These are phyloP conservation scores for Trichopoda pennipes DNA, from an alignment of 2,888 invertebrate species.

Conservation along the genomic window DNA sequence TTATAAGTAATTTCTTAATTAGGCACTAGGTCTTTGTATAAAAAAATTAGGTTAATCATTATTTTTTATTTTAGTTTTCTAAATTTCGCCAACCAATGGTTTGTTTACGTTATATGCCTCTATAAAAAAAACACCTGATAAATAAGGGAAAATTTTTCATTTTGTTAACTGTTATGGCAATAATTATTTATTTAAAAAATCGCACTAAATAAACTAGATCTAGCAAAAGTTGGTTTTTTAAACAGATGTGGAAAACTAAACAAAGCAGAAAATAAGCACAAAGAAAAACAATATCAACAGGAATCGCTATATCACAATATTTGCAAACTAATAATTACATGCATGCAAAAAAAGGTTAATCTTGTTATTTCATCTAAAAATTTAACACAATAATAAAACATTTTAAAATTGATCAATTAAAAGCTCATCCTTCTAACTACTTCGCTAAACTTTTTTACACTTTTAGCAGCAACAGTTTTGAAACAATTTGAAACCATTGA, in stretches of 20 bases:
- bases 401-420: background rate
- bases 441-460: background rate
- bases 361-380: conserved; percentile 1
- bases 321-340: conserved; percentile 23
- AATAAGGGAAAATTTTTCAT: no score
- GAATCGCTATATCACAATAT: conserved; percentile 25
- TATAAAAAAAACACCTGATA: no score
- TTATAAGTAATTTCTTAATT: no score
- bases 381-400: background rate
- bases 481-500: conserved; percentile 16
- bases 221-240: conserved; percentile 12
- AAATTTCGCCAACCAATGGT: no score
- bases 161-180: background rate
- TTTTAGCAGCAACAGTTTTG: conserved; percentile 26
- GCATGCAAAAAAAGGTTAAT: conserved; percentile 30
- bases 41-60: no score
- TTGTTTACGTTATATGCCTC: no score
- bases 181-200: background rate
- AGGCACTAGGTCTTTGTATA: no score
- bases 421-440: conserved; percentile 1
- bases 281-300: conserved; percentile 14
- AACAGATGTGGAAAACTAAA: conserved; percentile 28
- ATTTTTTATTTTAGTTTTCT: no score
- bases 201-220: background rate
- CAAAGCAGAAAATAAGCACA: background rate